phyloP scores from a whole-genome alignment of 2,797 vertebrate species.

The Telmatherina bonti region DNA sequence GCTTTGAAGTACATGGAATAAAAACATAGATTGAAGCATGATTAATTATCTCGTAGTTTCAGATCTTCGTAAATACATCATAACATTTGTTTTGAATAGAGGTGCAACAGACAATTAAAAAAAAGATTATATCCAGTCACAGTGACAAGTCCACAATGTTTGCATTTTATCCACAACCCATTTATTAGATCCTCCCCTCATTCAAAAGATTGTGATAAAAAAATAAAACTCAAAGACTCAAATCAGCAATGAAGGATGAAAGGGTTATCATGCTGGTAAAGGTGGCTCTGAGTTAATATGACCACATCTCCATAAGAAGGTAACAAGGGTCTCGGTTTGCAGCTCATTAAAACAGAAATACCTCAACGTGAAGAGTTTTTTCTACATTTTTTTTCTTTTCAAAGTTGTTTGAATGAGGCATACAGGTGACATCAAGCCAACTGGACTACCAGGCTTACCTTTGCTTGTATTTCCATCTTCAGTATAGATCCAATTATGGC shows the following conservation, averaged over 20 bases:
- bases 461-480: constrained; percentile 98
- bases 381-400: not conserved
- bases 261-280: not conserved
- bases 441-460: constrained; percentile 81
- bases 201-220: not conserved
- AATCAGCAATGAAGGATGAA: not conserved
- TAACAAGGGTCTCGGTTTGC: not conserved
- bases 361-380: not conserved
- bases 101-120: no score
- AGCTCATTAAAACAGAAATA: not conserved
- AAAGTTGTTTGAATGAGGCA: not conserved
- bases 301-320: not conserved
- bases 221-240: not conserved
- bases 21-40: not conserved
- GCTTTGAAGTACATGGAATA: not conserved
- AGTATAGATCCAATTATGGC: constrained; percentile 93
- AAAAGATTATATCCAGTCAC: no score
- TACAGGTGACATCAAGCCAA: not conserved
- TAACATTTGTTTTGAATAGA: no score
- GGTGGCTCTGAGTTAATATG: not conserved
- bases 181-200: no score
- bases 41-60: not conserved
- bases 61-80: no score
- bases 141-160: no score
- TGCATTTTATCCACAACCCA: no score